Percentiles rank a stretch among this genome's conserved stretches.
Conservation (phyloP, 64 coral and sea anemone genomes). For the Montipora foliosa region DNA sequence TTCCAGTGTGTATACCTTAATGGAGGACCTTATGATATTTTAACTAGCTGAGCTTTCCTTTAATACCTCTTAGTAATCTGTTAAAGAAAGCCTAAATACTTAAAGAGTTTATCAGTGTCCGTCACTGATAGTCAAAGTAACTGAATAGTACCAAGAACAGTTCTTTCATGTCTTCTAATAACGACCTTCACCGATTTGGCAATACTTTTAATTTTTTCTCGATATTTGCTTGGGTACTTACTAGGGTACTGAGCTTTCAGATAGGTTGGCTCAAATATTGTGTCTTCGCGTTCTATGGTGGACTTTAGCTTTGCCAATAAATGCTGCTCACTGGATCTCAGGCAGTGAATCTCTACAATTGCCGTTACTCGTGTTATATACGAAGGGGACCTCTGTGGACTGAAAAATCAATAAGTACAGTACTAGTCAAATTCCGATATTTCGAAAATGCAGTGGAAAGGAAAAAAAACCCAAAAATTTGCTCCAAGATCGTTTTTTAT, state of each 20-base stretch:
- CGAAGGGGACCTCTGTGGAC: slow-evolving; percentile 24
- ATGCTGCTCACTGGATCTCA: slow-evolving; percentile 15
- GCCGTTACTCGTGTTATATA: neutral
- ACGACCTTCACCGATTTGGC: neutral
- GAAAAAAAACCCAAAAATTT: too few relatives aligned
- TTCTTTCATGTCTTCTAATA: neutral
- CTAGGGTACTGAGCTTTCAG: slow-evolving; percentile 25
- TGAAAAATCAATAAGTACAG: neutral
- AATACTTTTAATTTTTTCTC: neutral
- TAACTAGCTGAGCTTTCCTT: too few relatives aligned
- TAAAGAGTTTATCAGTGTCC: too few relatives aligned
- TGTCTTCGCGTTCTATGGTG: neutral
- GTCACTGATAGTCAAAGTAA: too few relatives aligned
- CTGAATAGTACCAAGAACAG: neutral
- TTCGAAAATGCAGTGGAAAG: too few relatives aligned
- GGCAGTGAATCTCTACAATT: slow-evolving; percentile 30
- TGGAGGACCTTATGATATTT: too few relatives aligned
- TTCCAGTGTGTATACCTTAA: too few relatives aligned
- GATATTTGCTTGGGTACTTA: neutral
- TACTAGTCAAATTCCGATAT: too few relatives aligned
- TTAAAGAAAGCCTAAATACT: too few relatives aligned
- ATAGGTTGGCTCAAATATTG: slow-evolving; percentile 1
- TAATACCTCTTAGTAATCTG: too few relatives aligned
- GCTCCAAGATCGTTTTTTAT: too few relatives aligned
- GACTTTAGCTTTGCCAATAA: slow-evolving; percentile 16